A percentile compares a stretch with the other conserved stretches of the same genome.
phyloP scores from a whole-genome alignment of 2,888 invertebrate genomes.

The Diplolepis rosae region DNA sequence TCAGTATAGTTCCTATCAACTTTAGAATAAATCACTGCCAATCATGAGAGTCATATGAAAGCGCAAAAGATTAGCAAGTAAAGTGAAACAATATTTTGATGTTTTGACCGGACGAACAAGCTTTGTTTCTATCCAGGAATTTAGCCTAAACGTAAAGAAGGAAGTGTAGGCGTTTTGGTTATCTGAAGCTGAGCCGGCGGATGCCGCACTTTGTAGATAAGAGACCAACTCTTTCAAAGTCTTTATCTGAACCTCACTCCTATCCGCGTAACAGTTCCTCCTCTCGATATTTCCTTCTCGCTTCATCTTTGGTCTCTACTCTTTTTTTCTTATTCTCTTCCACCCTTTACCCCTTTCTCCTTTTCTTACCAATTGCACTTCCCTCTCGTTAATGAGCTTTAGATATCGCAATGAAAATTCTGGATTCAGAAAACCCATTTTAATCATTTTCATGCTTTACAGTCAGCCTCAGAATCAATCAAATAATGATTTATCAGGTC shows the following conservation, averaged over 20 bases:
- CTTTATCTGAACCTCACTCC: slow-evolving; percentile 62
- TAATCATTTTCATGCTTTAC: too few relatives aligned
- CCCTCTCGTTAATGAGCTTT: slow-evolving; percentile 52
- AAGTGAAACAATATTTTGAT: slow-evolving; percentile 6
- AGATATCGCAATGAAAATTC: slow-evolving; percentile 43
- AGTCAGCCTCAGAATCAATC: too few relatives aligned
- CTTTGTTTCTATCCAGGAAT: slow-evolving; percentile 33
- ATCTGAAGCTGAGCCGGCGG: slow-evolving; percentile 73
- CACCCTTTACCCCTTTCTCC: slow-evolving; percentile 34
- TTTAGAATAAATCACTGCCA: slow-evolving; percentile 7
- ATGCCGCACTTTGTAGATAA: slow-evolving; percentile 69
- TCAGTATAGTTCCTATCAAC: too few relatives aligned
- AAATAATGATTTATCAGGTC: too few relatives aligned
- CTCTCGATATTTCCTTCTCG: slow-evolving; percentile 42
- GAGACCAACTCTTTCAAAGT: slow-evolving; percentile 68
- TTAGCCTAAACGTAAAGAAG: slow-evolving; percentile 60
- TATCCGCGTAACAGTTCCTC: slow-evolving; percentile 45
- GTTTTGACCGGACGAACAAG: slow-evolving; percentile 2
- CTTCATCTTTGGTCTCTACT: slow-evolving; percentile 38
- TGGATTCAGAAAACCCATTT: too few relatives aligned
- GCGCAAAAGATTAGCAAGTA: slow-evolving; percentile 27
- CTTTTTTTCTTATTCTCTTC: slow-evolving; percentile 46
- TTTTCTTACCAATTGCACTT: slow-evolving; percentile 40
- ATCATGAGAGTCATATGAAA: slow-evolving; percentile 36
- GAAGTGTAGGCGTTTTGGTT: slow-evolving; percentile 70